Conservation (phyloP, 2,113 vertebrate species). For the Microtus montanus region DNA sequence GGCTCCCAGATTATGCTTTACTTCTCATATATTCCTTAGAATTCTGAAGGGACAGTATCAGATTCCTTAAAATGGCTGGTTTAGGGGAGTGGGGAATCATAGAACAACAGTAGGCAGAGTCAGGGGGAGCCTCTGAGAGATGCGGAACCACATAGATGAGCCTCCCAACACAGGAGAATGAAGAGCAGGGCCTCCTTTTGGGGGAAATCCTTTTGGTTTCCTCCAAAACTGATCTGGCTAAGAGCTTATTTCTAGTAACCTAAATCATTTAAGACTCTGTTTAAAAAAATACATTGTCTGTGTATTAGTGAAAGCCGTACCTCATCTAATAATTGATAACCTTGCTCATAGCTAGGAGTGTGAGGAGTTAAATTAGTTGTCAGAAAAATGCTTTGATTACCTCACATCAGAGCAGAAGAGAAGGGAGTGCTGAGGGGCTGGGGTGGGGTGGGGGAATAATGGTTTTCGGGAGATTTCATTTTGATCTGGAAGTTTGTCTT, state of each 20-base stretch:
- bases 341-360: constrained; percentile 42
- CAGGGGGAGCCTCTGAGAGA: background rate
- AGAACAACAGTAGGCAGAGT: background rate
- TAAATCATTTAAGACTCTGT: constrained; percentile 50
- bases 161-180: rapidly evolving
- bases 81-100: background rate
- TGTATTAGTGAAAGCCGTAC: constrained; percentile 18
- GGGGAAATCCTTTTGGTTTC: constrained; percentile 29
- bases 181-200: background rate
- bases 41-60: background rate
- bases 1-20: background rate
- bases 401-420: constrained; percentile 61
- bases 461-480: constrained; percentile 73
- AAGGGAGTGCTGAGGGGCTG: background rate
- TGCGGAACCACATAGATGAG: background rate
- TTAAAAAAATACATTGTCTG: constrained; percentile 13
- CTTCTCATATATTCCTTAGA: background rate
- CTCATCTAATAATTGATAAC: constrained; percentile 63
- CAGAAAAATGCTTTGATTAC: constrained; percentile 66
- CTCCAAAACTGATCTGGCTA: constrained; percentile 20
- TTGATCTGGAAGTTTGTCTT: constrained; percentile 74
- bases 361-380: constrained; percentile 64
- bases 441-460: background rate
- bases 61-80: background rate
- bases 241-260: constrained; percentile 41